Evolutionary conservation across 2,888 invertebrate genomes (phyloP).

Genomic region (Pristionchus exspectatus): DNA sequence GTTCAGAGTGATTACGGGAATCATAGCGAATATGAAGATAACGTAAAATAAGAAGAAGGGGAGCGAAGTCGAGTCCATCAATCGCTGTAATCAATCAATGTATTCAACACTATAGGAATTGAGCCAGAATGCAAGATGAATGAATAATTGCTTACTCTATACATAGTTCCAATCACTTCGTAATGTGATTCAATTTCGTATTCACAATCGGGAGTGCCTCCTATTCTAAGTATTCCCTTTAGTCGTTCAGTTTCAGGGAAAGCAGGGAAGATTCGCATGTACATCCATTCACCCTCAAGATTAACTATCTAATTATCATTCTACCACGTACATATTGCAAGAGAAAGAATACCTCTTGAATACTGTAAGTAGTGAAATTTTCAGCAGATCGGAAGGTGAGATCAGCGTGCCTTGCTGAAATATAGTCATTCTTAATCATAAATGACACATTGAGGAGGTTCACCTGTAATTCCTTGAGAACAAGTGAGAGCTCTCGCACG

Average conservation of each 20-base stretch:
- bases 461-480: not conserved
- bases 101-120: not conserved
- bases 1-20: not conserved
- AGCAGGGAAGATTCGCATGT: not conserved
- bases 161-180: constrained; percentile 8
- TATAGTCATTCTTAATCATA: not conserved
- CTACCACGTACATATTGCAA: not conserved
- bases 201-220: constrained; percentile 35
- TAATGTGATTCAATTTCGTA: constrained; percentile 29
- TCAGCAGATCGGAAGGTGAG: constrained; percentile 25
- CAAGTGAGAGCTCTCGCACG: not conserved
- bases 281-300: constrained; percentile 18
- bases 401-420: constrained; percentile 14
- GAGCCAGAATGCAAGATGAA: not conserved
- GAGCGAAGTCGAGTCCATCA: not conserved
- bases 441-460: not conserved
- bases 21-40: constrained; percentile 27
- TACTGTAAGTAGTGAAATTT: constrained; percentile 20
- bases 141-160: not conserved
- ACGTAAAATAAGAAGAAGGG: constrained; percentile 28
- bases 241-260: constrained; percentile 12
- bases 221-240: constrained; percentile 19
- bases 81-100: not conserved
- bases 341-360: not conserved
- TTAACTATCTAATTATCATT: too few species aligned